These are phyloP conservation scores for Calidris pygmaea DNA, from an alignment of 2,113 vertebrate species.

Conservation along the genomic window DNA sequence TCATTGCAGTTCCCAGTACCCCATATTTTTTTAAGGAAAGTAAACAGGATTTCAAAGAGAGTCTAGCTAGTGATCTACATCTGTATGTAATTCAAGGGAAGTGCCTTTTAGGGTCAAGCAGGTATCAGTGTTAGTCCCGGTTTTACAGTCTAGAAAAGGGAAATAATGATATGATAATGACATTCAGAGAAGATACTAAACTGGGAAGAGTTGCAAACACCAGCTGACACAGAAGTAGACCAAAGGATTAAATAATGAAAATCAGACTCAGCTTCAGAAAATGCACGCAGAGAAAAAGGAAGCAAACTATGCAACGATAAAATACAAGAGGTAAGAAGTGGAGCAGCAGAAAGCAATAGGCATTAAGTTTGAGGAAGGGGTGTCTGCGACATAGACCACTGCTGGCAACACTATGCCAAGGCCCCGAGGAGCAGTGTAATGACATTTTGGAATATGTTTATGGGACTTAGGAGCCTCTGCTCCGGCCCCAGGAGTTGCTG, in stretches of 20 bases:
- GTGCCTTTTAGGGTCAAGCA: neutral
- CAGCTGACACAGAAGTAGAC: slow-evolving; percentile 25
- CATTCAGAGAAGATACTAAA: slow-evolving; percentile 35
- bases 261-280: slow-evolving; percentile 22
- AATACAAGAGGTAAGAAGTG: neutral
- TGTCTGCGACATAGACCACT: neutral
- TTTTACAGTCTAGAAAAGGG: neutral
- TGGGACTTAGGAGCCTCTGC: neutral
- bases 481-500: neutral
- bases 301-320: neutral
- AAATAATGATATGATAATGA: slow-evolving; percentile 1
- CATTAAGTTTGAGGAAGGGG: neutral
- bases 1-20: slow-evolving; percentile 46
- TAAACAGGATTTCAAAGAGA: slow-evolving; percentile 18
- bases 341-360: neutral
- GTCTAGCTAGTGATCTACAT: neutral
- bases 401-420: neutral
- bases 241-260: neutral
- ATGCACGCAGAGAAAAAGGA: neutral
- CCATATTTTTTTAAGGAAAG: slow-evolving; percentile 13
- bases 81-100: neutral
- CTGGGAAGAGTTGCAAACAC: slow-evolving; percentile 22
- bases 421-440: neutral
- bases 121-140: neutral
- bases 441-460: neutral